Conservation (phyloP, 2,113 vertebrate genomes). For the Silurus asotus region DNA sequence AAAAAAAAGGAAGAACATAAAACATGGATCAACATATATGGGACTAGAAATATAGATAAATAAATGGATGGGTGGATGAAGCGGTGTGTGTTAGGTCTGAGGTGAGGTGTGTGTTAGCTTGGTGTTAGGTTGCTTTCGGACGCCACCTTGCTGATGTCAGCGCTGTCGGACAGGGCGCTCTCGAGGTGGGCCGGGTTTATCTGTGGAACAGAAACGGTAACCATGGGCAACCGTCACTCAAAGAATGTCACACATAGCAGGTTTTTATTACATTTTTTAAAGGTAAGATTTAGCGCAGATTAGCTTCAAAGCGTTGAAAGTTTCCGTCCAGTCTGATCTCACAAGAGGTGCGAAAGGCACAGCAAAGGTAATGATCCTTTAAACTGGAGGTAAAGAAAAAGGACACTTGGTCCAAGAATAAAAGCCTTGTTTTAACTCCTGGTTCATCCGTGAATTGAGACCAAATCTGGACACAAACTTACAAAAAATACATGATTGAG, state of each 20-base stretch:
- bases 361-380: not conserved
- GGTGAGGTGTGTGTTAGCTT: conserved; percentile 59
- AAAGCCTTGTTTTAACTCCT: not conserved
- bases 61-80: conserved; percentile 65
- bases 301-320: no score
- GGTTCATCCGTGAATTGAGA: not conserved
- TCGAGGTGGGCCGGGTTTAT: conserved; percentile 76
- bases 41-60: conserved; percentile 46
- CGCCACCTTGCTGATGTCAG: conserved; percentile 88
- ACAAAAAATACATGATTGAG: not conserved
- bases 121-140: conserved; percentile 45
- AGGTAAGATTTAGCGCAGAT: no score
- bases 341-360: not conserved
- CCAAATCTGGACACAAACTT: conserved; percentile 48
- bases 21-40: conserved; percentile 37
- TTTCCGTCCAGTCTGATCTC: not conserved
- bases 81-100: conserved; percentile 50
- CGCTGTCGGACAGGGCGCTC: conserved; percentile 79
- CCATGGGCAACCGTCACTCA: conserved; percentile 76
- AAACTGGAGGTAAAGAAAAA: not conserved
- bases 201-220: conserved; percentile 87
- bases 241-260: not conserved
- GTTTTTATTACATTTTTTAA: not conserved
- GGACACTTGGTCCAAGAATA: not conserved
- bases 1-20: conserved; percentile 49